Base-by-base conservation (phyloP, 2,113 vertebrate species). In the Nipponia nippon region DNA sequence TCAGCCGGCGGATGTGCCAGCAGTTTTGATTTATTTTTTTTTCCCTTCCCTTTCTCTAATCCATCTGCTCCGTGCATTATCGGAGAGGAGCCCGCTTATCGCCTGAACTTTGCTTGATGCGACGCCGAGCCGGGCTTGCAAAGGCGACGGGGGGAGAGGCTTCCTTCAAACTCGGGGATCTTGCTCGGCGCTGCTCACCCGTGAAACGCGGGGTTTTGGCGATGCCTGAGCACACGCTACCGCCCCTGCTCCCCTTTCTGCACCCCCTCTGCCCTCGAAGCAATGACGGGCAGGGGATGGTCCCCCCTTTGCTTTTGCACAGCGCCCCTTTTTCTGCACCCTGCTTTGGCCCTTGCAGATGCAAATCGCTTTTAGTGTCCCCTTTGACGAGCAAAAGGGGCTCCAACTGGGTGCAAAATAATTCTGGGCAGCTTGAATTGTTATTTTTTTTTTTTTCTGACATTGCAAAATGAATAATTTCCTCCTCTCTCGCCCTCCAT, bases 41-140 rank as follows among this genome's bases (percentile, higher is more conserved):
- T 17, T 38, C 16, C 38, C 25, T 50, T 72, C 53, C 26, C 38
- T 53, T 44, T 47, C 40, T 73, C 25, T 26, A 30, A 53, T 16
- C 38, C 32, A 4, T 63, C 82, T 53, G 56, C 47, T 73, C 56
- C 1, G 3, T 2, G 46, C 7, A 0, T 26, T 34, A 5, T 11
- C 2, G 6, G 34, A 58, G n/a, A 61, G 55, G 46, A 49, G 5
- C 30, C 29, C 4, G 6, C 30, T 6, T 4, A 13, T 1, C 6
- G 5, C 66, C 2, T 8, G 38, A 36, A 9, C 25, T 32, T 36
- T 6, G 34, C 50, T 29, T 2, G 62, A 36, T 17, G 47, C 13
- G 20, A 9, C 2, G 13, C 0, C 9, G 16, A 4, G 53, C 49
- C 19, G 3, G 13, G 9, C 11, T 44, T 25, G 14, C 62, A 17